Evolutionary conservation across 1,140 invertebrate genomes (phyloP).

Genomic region (Bombus waltoni): DNA sequence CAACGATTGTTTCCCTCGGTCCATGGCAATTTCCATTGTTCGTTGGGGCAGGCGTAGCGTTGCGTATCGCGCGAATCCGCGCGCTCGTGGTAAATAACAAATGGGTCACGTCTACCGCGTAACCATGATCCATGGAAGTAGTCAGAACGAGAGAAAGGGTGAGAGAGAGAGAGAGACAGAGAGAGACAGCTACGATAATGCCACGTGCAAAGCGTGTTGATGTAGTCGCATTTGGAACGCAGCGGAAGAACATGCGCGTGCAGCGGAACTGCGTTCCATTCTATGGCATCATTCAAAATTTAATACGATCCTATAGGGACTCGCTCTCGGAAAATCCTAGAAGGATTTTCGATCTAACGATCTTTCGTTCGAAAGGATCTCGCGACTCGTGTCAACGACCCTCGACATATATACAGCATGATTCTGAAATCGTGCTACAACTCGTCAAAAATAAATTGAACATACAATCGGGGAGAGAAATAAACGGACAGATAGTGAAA

Average conservation of each 20-base stretch:
- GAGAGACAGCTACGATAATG: slow-evolving; percentile 47
- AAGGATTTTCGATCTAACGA: not conserved
- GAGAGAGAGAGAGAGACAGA: too few species aligned
- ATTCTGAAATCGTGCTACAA: not conserved
- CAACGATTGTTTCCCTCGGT: slow-evolving; percentile 58
- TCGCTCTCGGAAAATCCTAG: not conserved
- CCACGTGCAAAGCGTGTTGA: slow-evolving; percentile 48
- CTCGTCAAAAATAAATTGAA: too few species aligned
- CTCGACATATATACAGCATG: not conserved
- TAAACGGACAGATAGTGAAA: too few species aligned
- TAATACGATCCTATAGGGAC: not conserved
- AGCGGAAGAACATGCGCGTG: slow-evolving; percentile 45
- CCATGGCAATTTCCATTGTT: slow-evolving; percentile 61
- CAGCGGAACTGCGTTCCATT: slow-evolving; percentile 29
- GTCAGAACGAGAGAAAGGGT: slow-evolving; percentile 5
- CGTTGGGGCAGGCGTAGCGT: slow-evolving; percentile 34
- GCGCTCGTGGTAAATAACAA: slow-evolving; percentile 65
- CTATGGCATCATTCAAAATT: not conserved
- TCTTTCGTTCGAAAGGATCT: not conserved
- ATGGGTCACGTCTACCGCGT: slow-evolving; percentile 63
- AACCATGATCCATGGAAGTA: slow-evolving; percentile 67
- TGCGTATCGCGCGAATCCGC: slow-evolving; percentile 66
- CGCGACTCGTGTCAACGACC: not conserved
- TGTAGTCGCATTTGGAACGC: slow-evolving; percentile 51
- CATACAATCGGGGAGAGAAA: too few species aligned